Conservation (phyloP, 2,113 vertebrate genomes). For the Mus musculus region GRCm39 chr5:103757001-103757500, state of each 20-base stretch:
- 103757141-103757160: background rate
- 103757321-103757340: background rate
- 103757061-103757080: background rate
- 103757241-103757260: background rate
- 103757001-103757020: conserved; percentile 76
- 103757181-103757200: background rate
- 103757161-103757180: background rate
- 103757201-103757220: background rate
- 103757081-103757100: background rate
- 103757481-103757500: background rate
- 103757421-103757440: background rate
- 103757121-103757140: background rate
- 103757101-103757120: background rate
- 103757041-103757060: background rate
- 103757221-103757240: background rate
- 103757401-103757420: background rate
- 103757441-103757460: background rate
- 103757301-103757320: background rate
- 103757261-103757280: background rate
- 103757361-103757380: background rate
- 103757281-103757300: background rate
- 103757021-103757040: background rate
- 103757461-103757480: background rate
- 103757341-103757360: background rate
- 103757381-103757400: background rate